Evolutionary conservation across 1,140 invertebrate species (phyloP).

Genomic region (Brachionus rotundiformis): DNA sequence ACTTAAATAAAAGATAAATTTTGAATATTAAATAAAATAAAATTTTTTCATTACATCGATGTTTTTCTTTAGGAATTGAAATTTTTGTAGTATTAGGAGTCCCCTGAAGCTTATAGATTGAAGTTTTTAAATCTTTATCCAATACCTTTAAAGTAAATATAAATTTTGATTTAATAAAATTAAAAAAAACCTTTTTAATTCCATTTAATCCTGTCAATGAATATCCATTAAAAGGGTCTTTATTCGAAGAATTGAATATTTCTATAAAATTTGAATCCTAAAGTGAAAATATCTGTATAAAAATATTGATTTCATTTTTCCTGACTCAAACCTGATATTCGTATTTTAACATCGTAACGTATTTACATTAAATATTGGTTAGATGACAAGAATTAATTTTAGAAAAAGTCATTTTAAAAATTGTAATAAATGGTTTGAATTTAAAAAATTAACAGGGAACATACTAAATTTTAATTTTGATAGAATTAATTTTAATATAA

Average conservation of each 20-base stretch:
- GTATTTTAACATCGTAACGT: too few relatives aligned
- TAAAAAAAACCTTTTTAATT: constrained; percentile 53
- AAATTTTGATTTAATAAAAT: not conserved
- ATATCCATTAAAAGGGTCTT: constrained; percentile 57
- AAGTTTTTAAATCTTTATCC: constrained; percentile 62
- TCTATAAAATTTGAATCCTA: too few relatives aligned
- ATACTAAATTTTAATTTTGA: too few relatives aligned
- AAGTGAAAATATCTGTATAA: too few relatives aligned
- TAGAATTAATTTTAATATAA: too few relatives aligned
- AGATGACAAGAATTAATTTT: too few relatives aligned
- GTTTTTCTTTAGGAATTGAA: constrained; percentile 58
- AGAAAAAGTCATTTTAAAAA: too few relatives aligned
- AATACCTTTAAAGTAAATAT: constrained; percentile 55
- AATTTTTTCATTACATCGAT: constrained; percentile 37
- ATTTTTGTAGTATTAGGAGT: constrained; percentile 58
- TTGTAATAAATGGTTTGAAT: too few relatives aligned
- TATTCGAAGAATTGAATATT: constrained; percentile 58
- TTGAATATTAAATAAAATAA: not conserved
- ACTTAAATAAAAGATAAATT: not conserved
- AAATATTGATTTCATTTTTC: too few relatives aligned
- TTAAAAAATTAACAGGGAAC: too few relatives aligned
- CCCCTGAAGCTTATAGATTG: constrained; percentile 59
- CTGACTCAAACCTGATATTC: too few relatives aligned
- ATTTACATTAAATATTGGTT: too few relatives aligned
- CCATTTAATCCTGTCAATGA: constrained; percentile 54